Conservation (phyloP, 2,113 vertebrate species). For the Penelope pileata region DNA sequence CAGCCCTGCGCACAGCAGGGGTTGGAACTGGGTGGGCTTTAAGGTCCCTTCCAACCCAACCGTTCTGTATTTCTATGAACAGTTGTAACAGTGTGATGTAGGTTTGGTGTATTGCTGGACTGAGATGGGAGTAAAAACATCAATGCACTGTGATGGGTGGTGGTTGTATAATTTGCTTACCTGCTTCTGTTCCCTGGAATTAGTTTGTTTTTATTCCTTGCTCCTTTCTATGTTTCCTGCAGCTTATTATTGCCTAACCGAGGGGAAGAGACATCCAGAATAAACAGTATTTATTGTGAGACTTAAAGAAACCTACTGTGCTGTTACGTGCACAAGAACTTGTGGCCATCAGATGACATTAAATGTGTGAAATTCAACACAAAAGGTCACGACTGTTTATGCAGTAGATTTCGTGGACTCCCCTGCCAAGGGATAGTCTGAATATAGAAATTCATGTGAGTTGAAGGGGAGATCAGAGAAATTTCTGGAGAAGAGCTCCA, state of each 20-base stretch:
- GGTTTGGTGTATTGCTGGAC: background rate
- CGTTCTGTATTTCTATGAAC: background rate
- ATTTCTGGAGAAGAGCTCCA: background rate
- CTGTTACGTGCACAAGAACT: background rate
- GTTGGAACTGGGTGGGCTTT: background rate
- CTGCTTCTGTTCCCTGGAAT: background rate
- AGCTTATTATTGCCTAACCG: background rate
- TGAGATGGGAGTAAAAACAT: background rate
- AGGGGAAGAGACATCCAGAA: background rate
- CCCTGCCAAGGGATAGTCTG: background rate
- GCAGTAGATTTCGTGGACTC: background rate
- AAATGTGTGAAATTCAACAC: background rate
- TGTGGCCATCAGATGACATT: background rate
- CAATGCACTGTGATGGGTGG: background rate
- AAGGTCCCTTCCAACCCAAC: background rate
- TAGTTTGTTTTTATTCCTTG: background rate
- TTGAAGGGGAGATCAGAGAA: background rate
- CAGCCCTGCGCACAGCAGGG: background rate
- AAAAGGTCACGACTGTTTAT: background rate
- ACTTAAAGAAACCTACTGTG: background rate
- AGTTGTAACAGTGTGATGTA: background rate
- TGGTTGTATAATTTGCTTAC: background rate
- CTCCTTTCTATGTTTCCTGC: background rate
- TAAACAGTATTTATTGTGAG: background rate
- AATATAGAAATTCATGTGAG: background rate